Conservation (phyloP, 2,888 invertebrate species). For the Hypercompe scribonia region DNA sequence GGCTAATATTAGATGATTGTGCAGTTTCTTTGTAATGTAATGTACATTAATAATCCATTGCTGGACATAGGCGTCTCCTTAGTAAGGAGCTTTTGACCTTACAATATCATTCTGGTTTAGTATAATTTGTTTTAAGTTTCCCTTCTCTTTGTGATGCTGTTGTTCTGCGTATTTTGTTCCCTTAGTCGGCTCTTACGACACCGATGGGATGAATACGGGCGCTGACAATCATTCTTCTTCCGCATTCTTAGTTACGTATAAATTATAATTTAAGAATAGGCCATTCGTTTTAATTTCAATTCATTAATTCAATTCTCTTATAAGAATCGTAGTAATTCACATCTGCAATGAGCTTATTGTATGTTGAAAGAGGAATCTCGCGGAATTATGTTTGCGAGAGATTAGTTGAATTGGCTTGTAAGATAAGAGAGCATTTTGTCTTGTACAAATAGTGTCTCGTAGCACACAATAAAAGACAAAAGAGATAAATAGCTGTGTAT, state of each 20-base stretch:
- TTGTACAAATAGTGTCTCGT: not conserved
- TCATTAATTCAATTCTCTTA: not conserved
- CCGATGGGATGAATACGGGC: too few relatives aligned
- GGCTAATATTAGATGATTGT: constrained; percentile 14
- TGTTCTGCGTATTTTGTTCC: too few relatives aligned
- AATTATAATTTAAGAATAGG: not conserved
- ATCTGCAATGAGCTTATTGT: not conserved
- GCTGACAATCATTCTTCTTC: too few relatives aligned
- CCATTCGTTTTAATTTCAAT: not conserved
- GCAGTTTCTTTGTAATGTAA: not conserved
- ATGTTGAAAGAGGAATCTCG: not conserved
- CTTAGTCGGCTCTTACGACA: too few relatives aligned
- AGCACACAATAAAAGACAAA: not conserved
- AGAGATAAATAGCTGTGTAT: not conserved
- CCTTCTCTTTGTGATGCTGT: too few relatives aligned
- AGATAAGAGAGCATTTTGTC: not conserved
- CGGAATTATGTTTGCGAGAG: not conserved
- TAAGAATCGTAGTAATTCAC: not conserved
- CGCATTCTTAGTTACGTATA: too few relatives aligned
- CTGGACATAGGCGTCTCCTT: too few relatives aligned
- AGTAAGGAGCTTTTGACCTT: too few relatives aligned
- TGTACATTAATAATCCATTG: too few relatives aligned
- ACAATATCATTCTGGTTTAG: too few relatives aligned
- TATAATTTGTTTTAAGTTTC: too few relatives aligned
- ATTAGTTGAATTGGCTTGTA: not conserved